Base-by-base conservation (phyloP, 2,888 invertebrate genomes). In the Tuta absoluta region DNA sequence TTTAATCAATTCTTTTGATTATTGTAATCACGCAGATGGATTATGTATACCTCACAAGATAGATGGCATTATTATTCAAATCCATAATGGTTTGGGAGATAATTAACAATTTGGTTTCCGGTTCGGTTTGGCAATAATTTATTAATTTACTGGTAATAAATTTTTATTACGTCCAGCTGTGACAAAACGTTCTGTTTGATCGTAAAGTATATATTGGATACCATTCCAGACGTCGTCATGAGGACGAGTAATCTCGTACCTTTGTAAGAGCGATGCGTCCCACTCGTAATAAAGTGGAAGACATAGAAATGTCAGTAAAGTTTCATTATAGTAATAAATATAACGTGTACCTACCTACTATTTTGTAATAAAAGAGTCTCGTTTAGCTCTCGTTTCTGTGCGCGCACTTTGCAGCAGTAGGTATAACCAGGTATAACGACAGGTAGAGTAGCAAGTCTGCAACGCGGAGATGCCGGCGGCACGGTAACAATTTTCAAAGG, bases 401-500 rank as follows among this genome's bases (percentile, higher is more conserved):
- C 70, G 72, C 69, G 67, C 72, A 64, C 68, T 56, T 53, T 28
- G 37, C 41, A 8, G 12, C 59, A 41, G 23, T 33, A 10, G 28
- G 33, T 33, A 33, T 33, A 33, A 33, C 33, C 33, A 33, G 23
- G 23, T 60, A 60, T 41, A 41, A 60, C 56, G 28, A 28, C 59
- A 60, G 59, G 41, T 41, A 60, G 69, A 23, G 37, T 21, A 23
- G 38, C 68, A 67, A 71, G 72, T 72, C 72, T 72, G 67, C 68
- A 67, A 72, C 71, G 69, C 68, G 75, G 75, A 73, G 71, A 62
- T 63, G 63, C 14, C 21, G 61, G 64, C 59, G 66, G 72, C 71
- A 72, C 73, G 74, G 80, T 77, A 82, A 84, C 83, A 81, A 84
- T 84, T 86, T 83, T 75, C 77, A 77, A 76, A 76, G 79, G 79